Percentiles rank a stretch among this genome's conserved stretches.
Evolutionary conservation across 2,797 vertebrate species (phyloP).

Genomic region (Botia almorhae): DNA sequence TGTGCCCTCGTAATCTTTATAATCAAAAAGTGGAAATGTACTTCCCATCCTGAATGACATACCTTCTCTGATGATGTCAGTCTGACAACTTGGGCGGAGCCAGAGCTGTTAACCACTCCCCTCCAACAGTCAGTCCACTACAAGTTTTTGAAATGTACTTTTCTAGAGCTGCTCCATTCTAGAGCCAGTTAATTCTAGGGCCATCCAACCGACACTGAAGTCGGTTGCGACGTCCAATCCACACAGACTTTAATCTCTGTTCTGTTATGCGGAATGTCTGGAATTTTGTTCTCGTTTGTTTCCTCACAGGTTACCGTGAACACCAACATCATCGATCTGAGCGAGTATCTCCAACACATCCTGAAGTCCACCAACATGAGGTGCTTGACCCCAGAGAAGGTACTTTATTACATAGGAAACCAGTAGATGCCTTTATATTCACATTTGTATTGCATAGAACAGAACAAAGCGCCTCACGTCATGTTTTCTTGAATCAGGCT

Average conservation of each 20-base stretch:
- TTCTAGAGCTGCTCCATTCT: no score
- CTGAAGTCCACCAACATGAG: slow-evolving; percentile 98
- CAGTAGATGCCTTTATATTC: background rate
- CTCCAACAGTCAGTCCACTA: no score
- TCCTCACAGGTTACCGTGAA: slow-evolving; percentile 91
- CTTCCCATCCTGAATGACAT: no score
- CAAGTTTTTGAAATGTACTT: no score
- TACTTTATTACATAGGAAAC: slow-evolving; percentile 62
- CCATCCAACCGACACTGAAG: no score
- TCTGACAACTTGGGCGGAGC: no score
- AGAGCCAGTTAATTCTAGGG: no score
- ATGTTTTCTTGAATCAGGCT: slow-evolving; percentile 75
- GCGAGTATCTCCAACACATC: slow-evolving; percentile 96
- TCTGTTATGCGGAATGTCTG: background rate
- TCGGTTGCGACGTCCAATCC: no score
- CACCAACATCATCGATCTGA: slow-evolving; percentile 95
- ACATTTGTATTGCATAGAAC: background rate
- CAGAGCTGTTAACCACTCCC: no score
- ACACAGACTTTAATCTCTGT: background rate
- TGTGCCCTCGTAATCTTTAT: no score
- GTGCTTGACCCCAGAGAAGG: slow-evolving; percentile 98
- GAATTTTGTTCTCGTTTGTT: slow-evolving; percentile 31
- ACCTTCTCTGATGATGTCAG: no score
- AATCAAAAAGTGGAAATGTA: no score
- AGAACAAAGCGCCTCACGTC: background rate